Evolutionary conservation across 2,888 invertebrate genomes (phyloP).

Genomic region (Drosophila setosimentum): DNA sequence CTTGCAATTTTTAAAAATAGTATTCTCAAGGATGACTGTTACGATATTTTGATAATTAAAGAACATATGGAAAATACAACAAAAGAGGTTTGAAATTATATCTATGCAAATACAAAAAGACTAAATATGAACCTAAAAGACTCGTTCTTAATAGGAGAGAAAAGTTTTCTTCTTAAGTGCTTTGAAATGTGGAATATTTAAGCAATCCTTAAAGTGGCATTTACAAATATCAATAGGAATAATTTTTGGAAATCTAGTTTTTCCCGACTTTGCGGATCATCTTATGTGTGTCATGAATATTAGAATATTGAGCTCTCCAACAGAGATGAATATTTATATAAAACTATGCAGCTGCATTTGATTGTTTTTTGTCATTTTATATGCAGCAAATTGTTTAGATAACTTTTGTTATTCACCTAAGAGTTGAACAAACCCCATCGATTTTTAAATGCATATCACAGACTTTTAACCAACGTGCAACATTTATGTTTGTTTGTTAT

Average conservation of each 20-base stretch:
- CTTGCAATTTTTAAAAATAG: neutral
- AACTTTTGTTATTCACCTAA: neutral
- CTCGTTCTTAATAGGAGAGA: neutral
- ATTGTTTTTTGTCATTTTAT: neutral
- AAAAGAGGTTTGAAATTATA: neutral
- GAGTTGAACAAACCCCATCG: neutral
- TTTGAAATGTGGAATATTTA: neutral
- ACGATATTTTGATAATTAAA: neutral
- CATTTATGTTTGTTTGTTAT: slow-evolving; percentile 18
- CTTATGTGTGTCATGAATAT: neutral
- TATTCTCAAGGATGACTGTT: neutral
- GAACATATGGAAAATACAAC: neutral
- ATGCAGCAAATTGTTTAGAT: neutral
- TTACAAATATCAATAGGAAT: neutral
- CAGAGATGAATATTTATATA: neutral
- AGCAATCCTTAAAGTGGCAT: neutral
- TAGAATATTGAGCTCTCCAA: neutral
- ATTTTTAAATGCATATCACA: neutral
- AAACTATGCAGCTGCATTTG: neutral
- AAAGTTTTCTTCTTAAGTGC: neutral
- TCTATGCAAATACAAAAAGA: neutral
- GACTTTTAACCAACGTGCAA: neutral
- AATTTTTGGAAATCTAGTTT: neutral
- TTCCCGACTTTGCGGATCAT: neutral
- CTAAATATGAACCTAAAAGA: neutral